phyloP scores from a whole-genome alignment of 2,797 vertebrate genomes.

The Coccyzus lansbergi region DNA sequence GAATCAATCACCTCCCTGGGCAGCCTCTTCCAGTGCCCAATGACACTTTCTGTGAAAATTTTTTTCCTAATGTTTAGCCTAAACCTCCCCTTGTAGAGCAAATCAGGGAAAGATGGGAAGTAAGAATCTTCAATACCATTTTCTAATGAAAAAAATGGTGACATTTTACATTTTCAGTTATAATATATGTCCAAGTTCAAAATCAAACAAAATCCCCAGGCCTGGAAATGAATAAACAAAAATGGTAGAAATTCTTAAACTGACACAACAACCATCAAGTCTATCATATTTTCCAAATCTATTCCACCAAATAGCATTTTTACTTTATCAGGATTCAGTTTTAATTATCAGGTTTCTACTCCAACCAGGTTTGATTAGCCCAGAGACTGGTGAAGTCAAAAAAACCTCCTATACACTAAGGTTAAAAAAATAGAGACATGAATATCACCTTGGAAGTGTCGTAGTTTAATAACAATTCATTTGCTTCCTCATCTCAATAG shows the following conservation, averaged over 20 bases:
- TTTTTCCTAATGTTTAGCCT: too few species aligned
- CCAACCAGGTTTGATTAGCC: not conserved
- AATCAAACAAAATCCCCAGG: not conserved
- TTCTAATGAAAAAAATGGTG: not conserved
- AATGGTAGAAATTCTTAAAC: not conserved
- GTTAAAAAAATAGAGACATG: not conserved
- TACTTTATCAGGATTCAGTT: not conserved
- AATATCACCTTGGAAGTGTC: not conserved
- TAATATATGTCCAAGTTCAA: not conserved
- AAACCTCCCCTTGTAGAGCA: too few species aligned
- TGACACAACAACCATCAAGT: not conserved
- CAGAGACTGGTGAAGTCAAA: not conserved
- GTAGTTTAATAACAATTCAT: not conserved
- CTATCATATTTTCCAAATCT: not conserved
- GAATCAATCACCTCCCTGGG: too few species aligned
- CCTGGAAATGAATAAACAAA: not conserved
- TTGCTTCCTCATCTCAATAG: not conserved
- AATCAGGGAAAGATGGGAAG: not conserved
- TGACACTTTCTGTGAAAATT: too few species aligned
- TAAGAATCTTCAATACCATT: not conserved
- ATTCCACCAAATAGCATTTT: not conserved
- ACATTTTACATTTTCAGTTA: not conserved
- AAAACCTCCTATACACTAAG: not conserved
- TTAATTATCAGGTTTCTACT: not conserved
- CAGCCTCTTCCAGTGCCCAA: too few species aligned